A percentile compares a stretch with the other conserved stretches of the same genome.
Evolutionary conservation across 2,888 invertebrate genomes (phyloP).

Genomic region (Nephrotoma appendiculata): DNA sequence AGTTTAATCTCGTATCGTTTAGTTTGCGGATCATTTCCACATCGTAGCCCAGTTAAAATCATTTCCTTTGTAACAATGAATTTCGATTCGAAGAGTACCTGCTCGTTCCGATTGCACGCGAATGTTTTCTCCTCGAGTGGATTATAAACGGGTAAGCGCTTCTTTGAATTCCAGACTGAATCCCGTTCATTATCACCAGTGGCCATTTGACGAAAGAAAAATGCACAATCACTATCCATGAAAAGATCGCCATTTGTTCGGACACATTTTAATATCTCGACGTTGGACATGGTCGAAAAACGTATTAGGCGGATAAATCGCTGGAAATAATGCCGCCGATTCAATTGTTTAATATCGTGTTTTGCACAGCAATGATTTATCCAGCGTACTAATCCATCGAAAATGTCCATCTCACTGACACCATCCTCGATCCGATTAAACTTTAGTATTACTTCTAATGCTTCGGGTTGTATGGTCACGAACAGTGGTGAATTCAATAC

Average conservation of each 20-base stretch:
- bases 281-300: background rate
- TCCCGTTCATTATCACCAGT: background rate
- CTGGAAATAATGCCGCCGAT: background rate
- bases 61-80: background rate
- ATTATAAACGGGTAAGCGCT: background rate
- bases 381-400: background rate
- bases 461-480: background rate
- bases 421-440: background rate
- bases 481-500: background rate
- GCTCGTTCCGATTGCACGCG: background rate
- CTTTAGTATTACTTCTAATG: background rate
- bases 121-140: background rate
- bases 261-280: background rate
- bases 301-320: background rate
- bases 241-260: background rate
- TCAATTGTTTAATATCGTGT: background rate
- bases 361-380: background rate
- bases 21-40: background rate
- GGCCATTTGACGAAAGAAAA: background rate
- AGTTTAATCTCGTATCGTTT: background rate
- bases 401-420: background rate
- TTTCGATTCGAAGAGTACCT: background rate
- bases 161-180: background rate
- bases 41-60: background rate
- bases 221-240: background rate